These are phyloP conservation scores for Holocentrus rufus DNA, from an alignment of 2,797 vertebrate species.

Conservation along the genomic window DNA sequence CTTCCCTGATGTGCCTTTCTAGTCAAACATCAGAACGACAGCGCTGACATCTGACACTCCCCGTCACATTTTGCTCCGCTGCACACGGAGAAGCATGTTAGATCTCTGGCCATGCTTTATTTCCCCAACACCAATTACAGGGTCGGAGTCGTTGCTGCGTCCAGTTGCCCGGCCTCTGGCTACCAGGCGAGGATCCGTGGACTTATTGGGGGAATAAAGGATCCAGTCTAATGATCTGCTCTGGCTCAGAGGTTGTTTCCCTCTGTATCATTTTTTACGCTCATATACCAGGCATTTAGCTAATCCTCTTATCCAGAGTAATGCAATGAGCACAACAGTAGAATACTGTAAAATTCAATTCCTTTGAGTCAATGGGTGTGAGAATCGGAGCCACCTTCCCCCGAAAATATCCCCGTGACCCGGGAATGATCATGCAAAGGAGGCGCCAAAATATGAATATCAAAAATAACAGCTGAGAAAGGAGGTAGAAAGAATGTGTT, in stretches of 20 bases:
- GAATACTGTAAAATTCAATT: conserved; percentile 29
- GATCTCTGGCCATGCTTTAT: conserved; percentile 31
- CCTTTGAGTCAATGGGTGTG: conserved; percentile 28
- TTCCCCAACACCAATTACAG: conserved; percentile 65
- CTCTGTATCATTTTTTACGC: conserved; percentile 61
- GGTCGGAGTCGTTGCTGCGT: conserved; percentile 30
- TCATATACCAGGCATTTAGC: conserved; percentile 45
- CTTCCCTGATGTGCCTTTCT: conserved; percentile 6
- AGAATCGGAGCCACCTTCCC: conserved; percentile 27
- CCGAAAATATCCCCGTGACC: conserved; percentile 1
- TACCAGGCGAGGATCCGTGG: conserved; percentile 27
- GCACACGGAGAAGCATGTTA: conserved; percentile 27
- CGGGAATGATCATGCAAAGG: background rate
- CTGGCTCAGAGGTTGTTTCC: conserved; percentile 54
- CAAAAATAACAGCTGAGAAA: too few relatives aligned
- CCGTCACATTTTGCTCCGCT: conserved; percentile 7
- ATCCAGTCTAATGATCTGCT: conserved; percentile 68
- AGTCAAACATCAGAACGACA: conserved; percentile 12
- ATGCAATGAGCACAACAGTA: conserved; percentile 18
- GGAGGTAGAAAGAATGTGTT: too few relatives aligned
- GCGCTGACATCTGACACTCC: background rate
- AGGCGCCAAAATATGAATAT: background rate
- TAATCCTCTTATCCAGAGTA: conserved; percentile 30
- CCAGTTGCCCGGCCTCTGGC: conserved; percentile 40
- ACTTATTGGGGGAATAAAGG: conserved; percentile 59